Evolutionary conservation across 2,113 vertebrate species (phyloP).

Genomic region (Coryphaenoides rupestris): DNA sequence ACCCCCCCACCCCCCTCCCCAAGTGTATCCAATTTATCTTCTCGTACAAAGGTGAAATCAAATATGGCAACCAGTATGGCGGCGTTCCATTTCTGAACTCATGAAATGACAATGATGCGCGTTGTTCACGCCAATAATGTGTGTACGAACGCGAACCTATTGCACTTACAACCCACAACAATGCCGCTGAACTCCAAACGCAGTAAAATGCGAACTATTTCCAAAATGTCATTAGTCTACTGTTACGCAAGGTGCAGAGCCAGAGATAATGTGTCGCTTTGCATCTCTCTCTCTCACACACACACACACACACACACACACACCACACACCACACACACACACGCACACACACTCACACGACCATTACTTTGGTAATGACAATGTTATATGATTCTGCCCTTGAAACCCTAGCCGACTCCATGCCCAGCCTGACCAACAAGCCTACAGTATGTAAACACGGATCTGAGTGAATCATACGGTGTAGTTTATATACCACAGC

Average conservation of each 20-base stretch:
- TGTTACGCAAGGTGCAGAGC: slow-evolving; percentile 38
- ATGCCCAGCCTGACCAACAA: slow-evolving; percentile 23
- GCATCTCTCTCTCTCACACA: too few relatives aligned
- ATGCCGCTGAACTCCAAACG: slow-evolving; percentile 25
- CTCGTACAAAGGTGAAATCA: too few relatives aligned
- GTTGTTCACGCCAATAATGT: not conserved
- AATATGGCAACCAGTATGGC: too few relatives aligned
- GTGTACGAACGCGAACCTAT: slow-evolving; percentile 15
- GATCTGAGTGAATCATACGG: slow-evolving; percentile 38
- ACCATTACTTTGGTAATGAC: slow-evolving; percentile 55
- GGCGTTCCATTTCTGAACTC: too few relatives aligned
- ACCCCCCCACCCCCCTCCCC: not conserved
- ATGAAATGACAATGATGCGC: too few relatives aligned
- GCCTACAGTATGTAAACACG: slow-evolving; percentile 18
- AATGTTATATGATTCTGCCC: slow-evolving; percentile 55
- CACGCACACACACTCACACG: too few relatives aligned
- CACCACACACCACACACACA: too few relatives aligned
- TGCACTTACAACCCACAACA: slow-evolving; percentile 16
- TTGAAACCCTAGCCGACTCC: slow-evolving; percentile 49
- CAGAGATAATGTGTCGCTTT: slow-evolving; percentile 49
- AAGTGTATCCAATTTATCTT: too few relatives aligned
- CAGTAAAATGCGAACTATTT: slow-evolving; percentile 34
- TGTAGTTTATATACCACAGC: slow-evolving; percentile 21
- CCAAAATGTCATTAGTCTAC: slow-evolving; percentile 44
- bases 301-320: slow-evolving; percentile 50